Conservation (phyloP, 2,888 invertebrate genomes). For the Dolomedes plantarius region DNA sequence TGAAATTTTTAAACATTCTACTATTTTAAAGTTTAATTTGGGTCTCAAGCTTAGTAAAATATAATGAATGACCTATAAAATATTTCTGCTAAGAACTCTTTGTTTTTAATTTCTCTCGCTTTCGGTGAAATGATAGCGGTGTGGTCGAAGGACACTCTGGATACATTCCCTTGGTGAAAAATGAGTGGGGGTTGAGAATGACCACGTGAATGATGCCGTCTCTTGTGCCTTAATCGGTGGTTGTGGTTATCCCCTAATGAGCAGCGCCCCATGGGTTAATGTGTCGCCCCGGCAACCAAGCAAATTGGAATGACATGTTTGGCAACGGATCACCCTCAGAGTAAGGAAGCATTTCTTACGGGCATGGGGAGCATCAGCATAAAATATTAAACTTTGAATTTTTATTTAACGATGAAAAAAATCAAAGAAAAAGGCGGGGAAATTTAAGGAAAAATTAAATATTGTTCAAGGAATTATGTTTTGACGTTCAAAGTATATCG, state of each 20-base stretch:
- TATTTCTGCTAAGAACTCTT: no score
- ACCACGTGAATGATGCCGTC: slow-evolving; percentile 60
- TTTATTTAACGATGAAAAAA: no score
- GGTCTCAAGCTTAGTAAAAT: no score
- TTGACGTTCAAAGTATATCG: no score
- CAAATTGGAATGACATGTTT: slow-evolving; percentile 51
- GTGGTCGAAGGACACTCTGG: background rate
- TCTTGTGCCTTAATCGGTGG: slow-evolving; percentile 59
- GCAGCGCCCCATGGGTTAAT: slow-evolving; percentile 62
- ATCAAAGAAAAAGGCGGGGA: no score
- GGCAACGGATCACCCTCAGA: slow-evolving; percentile 61
- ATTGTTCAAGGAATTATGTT: no score
- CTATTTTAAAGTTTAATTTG: no score
- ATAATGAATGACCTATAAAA: no score
- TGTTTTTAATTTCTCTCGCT: no score
- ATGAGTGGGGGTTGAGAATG: slow-evolving; percentile 35
- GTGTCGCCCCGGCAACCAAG: slow-evolving; percentile 61
- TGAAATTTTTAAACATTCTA: no score
- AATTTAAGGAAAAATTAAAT: no score
- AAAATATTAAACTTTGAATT: slow-evolving; percentile 1
- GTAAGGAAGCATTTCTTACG: background rate
- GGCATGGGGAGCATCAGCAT: background rate
- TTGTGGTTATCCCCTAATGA: slow-evolving; percentile 70
- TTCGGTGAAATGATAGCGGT: background rate
- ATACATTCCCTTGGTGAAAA: slow-evolving; percentile 27